phyloP scores from a whole-genome alignment of 2,113 vertebrate genomes.

The Corythornis cristatus region DNA sequence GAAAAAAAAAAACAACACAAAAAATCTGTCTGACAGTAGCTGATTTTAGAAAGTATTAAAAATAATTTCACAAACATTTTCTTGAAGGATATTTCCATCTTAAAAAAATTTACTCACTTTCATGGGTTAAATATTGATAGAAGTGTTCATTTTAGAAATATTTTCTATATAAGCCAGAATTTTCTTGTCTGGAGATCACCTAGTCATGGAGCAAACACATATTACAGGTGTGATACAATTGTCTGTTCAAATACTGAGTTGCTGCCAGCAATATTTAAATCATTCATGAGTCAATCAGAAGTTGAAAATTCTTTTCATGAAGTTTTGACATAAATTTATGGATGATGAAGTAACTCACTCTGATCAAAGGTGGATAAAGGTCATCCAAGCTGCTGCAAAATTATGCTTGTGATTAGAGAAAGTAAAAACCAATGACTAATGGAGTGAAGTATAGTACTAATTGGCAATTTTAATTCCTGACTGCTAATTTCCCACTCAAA shows the following conservation, averaged over 20 bases:
- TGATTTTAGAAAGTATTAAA: background rate
- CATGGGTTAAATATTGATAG: background rate
- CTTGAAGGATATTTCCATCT: background rate
- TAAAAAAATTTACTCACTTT: constrained; percentile 16
- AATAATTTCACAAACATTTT: background rate
- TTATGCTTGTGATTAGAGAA: background rate
- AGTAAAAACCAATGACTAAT: background rate
- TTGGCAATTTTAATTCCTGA: background rate
- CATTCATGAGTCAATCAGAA: background rate
- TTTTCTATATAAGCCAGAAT: background rate
- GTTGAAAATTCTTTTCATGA: background rate
- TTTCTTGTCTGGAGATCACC: background rate
- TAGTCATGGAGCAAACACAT: background rate
- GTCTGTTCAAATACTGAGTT: background rate
- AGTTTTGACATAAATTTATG: background rate
- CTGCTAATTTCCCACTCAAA: background rate
- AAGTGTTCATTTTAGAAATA: background rate
- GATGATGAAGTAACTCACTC: background rate
- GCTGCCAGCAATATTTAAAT: background rate
- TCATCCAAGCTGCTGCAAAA: background rate
- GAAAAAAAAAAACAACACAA: background rate
- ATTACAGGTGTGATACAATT: background rate
- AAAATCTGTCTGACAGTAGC: background rate
- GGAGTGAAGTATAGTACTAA: background rate
- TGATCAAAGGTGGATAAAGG: background rate